These are phyloP conservation scores for Branchinecta sandiegonensis DNA, from an alignment of 2,888 invertebrate genomes.

Conservation along the genomic window DNA sequence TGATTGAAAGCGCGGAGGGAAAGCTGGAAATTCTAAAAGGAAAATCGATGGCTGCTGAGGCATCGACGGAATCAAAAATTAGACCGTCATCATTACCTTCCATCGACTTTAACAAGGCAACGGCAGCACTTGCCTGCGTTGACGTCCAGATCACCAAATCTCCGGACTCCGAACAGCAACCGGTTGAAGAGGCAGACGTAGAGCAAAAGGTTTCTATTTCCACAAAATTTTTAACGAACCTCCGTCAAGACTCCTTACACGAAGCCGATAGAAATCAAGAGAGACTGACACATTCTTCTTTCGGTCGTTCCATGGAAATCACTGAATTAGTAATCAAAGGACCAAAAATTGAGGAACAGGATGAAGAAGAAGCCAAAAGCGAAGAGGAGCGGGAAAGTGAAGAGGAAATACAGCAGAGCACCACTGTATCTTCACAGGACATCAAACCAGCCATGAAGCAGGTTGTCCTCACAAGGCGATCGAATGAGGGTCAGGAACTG, in stretches of 20 bases:
- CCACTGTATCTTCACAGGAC: neutral
- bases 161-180: no score
- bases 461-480: neutral
- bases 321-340: constrained; percentile 1
- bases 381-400: neutral
- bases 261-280: neutral
- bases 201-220: neutral
- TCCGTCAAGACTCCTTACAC: neutral
- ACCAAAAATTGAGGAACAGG: neutral
- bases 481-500: neutral
- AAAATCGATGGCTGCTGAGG: no score
- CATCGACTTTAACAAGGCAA: no score
- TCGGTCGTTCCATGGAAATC: constrained; percentile 3
- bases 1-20: no score
- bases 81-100: no score
- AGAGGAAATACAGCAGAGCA: neutral
- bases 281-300: constrained; percentile 2
- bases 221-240: neutral
- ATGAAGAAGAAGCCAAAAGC: neutral
- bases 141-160: neutral
- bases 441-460: constrained; percentile 1
- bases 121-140: neutral
- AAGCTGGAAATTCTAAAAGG: no score
- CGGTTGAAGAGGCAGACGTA: neutral
- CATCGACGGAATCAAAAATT: no score